Evolutionary conservation across 1,140 invertebrate species (phyloP).

Genomic region (Chionoecetes opilio): DNA sequence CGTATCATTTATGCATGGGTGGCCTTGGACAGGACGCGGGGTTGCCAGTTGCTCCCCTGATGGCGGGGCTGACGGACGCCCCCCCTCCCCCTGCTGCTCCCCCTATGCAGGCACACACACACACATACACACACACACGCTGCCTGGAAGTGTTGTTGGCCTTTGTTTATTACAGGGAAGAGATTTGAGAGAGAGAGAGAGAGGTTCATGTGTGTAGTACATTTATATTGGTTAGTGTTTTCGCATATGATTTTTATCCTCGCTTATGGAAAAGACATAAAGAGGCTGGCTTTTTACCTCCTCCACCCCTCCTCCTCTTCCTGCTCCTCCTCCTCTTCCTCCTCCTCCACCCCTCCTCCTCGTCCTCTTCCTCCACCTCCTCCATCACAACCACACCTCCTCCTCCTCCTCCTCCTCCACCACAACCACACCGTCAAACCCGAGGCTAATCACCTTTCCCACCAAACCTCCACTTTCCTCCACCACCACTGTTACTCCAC

Average conservation of each 20-base stretch:
- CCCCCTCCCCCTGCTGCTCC: neutral
- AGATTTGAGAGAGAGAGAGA: neutral
- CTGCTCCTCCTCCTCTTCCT: neutral
- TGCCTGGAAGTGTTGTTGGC: neutral
- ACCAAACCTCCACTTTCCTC: neutral
- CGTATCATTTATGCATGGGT: slow-evolving; percentile 70
- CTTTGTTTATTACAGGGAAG: neutral
- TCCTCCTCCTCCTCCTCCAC: too few species aligned
- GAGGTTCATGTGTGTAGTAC: too few species aligned
- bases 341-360: slow-evolving; percentile 20
- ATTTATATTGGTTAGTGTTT: too few species aligned
- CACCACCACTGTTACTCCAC: neutral
- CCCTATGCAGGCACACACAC: neutral
- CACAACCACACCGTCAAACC: neutral
- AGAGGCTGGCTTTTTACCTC: too few species aligned
- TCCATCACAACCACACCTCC: neutral
- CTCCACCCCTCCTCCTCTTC: slow-evolving; percentile 20
- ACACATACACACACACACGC: slow-evolving; percentile 38
- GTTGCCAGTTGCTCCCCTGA: slow-evolving; percentile 51
- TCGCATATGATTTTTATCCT: too few species aligned
- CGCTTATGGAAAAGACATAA: too few species aligned
- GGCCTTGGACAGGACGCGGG: slow-evolving; percentile 56
- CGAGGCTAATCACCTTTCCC: neutral
- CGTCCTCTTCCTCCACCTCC: slow-evolving; percentile 5
- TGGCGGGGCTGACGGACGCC: neutral